Conservation (phyloP, 2,888 invertebrate species). For the Mythimna lalbum region DNA sequence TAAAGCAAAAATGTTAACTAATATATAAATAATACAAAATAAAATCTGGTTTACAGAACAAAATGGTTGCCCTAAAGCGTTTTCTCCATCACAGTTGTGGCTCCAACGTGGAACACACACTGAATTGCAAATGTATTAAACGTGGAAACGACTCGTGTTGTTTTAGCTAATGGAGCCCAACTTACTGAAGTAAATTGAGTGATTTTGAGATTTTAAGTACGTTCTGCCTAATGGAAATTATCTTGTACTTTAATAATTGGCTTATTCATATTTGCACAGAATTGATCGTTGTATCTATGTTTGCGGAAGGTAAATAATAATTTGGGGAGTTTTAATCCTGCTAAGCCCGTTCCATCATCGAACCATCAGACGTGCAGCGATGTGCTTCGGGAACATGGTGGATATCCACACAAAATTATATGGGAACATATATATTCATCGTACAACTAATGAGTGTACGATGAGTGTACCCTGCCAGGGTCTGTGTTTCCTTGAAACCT, state of each 20-base stretch:
- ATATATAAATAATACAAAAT: neutral
- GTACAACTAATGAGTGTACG: no score
- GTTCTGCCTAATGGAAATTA: neutral
- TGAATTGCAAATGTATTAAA: constrained; percentile 51
- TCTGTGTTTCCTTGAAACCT: no score
- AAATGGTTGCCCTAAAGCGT: constrained; percentile 19
- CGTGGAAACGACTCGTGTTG: constrained; percentile 44
- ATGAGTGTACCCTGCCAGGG: no score
- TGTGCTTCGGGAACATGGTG: no score
- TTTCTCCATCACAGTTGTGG: constrained; percentile 21
- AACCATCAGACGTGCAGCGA: no score
- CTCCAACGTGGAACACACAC: constrained; percentile 22
- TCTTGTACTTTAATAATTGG: neutral
- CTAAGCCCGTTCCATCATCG: no score
- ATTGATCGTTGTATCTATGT: no score
- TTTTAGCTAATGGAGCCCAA: constrained; percentile 48
- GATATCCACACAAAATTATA: no score
- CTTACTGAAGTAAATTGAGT: constrained; percentile 27
- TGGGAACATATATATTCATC: no score
- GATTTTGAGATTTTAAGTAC: constrained; percentile 19
- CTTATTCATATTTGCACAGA: neutral
- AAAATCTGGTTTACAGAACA: constrained; percentile 11
- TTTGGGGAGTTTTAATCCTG: no score
- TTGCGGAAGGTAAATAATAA: no score
- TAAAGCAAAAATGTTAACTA: neutral